Evolutionary conservation across 2,797 vertebrate species (phyloP), one percentile per base, ranked within the genome.

Genomic region (Propithecus perrieri): DNA sequence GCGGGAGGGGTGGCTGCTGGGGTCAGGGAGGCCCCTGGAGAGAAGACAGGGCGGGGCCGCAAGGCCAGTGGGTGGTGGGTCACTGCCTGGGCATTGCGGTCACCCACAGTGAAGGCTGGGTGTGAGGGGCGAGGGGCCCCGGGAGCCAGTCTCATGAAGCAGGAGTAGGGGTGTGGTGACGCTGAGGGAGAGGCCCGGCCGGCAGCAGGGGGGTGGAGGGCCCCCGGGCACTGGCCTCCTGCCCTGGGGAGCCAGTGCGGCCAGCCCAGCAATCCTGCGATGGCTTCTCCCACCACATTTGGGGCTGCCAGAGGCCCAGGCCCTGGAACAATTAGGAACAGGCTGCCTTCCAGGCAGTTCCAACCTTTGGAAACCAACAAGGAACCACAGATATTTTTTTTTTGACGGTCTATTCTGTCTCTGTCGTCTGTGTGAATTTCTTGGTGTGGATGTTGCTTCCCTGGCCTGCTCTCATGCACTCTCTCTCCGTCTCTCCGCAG

Each of bases 141-240:
- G 8, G 33, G 41, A 53, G 30, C n/a, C 50, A 24, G 75, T 67
- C 15, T n/a, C 17, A 3, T 43, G 5, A 12, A 22, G 17, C 57
- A 55, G 5, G 50, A 7, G 9, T 11, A 7, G 53, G 43, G 10
- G 1, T 9, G 13, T 15, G 33, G 11, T 8, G 53, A 33, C 0
- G 0, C 5, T 2, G 7, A 7, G 53, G 3, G 22, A 88, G 28
- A 28, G 30, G 33, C 8, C 26, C 0, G 0, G 35, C 30, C 33
- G 5, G 8, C 0, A 10, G 26, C 43, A 28, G 30, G 28, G 22
- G 14, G 20, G 2, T 17, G 24, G 1, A 18, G 33, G 79, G 63
- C 22, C 35, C 55, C 63, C 24, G 1, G 33, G 24, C 4, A 7
- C 61, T 71, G 9, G 10, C 33, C 10, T n/a, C 1, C 20, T 76